Evolutionary conservation across 2,113 vertebrate genomes (phyloP), one percentile per base, ranked within the genome.

Genomic region (Orientallactaga bullata): DNA sequence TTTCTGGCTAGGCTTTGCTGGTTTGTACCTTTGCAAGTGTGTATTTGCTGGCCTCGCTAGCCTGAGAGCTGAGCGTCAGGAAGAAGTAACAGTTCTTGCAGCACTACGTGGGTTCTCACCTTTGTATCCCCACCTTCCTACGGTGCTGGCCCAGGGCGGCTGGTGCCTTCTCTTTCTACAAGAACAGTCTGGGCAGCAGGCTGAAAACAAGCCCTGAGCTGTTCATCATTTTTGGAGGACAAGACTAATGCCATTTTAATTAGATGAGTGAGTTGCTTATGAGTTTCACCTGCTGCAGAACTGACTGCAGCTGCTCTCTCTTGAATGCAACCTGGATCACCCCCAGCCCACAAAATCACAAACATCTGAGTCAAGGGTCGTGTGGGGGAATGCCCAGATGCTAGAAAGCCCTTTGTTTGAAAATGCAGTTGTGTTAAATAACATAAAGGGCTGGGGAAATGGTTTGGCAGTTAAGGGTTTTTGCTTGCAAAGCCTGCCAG

Each of bases 1-100:
- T 24, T 77, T 61, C 15, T 9, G 13, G 10, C 8, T 0, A 0
- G 32, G 30, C 24, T 51, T 5, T 47, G 24, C 30, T 6, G 15
- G 32, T n/a, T n/a, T n/a, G n/a, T n/a, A n/a, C n/a, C 35, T 28
- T 35, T 66, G 51, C n/a, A n/a, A 51, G 51, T 51, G 21, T 68
- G 63, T 13, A 30, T 86, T 66, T 95, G 66, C 63, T 20, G 23
- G 58, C 26, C 55, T 24, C n/a, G 20, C 42, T 37, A 58, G 37
- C 42, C 20, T 18, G 55, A 20, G 32, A 71, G 28, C 32, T 7
- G 32, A 73, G 10, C 17, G 15, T 55, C 72, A 87, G 39, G 47
- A 68, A 87, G 71, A 93, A 92, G 42, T 30, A 88, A 32, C 5
- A 17, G 32, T 39, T 47, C 23, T 11, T 26, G 9, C 17, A 5